Conservation (phyloP, 2,113 vertebrate species). For the Chlamydotis undulata region DNA sequence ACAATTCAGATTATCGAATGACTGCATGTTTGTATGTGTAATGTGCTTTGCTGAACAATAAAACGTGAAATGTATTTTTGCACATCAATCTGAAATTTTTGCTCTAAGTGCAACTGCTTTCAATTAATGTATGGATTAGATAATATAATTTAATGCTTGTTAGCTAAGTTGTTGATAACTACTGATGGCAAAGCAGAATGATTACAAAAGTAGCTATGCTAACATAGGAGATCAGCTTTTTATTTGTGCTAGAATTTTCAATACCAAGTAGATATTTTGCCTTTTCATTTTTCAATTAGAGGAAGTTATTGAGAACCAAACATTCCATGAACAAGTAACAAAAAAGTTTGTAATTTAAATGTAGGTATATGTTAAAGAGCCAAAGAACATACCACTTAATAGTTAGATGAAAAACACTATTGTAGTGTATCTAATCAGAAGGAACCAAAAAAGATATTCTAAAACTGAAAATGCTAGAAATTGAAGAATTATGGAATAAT, state of each 20-base stretch:
- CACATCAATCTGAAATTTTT: constrained; percentile 26
- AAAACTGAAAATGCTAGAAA: neutral
- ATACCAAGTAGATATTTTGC: neutral
- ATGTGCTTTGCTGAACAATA: constrained; percentile 49
- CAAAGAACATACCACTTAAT: neutral
- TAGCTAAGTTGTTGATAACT: neutral
- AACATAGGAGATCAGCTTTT: neutral
- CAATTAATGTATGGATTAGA: neutral
- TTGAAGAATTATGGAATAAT: neutral
- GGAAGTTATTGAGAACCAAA: neutral
- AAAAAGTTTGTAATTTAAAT: neutral
- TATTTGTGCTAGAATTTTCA: neutral
- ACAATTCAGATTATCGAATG: neutral
- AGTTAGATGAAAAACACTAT: neutral
- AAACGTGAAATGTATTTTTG: constrained; percentile 30
- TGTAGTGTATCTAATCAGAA: neutral
- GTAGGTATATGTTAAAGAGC: neutral
- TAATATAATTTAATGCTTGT: neutral
- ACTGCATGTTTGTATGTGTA: constrained; percentile 42
- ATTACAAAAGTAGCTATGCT: neutral
- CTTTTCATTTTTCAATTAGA: neutral
- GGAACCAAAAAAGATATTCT: neutral
- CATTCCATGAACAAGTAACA: neutral
- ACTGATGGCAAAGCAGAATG: neutral
- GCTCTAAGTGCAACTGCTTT: neutral